Evolutionary conservation across 2,888 invertebrate genomes (phyloP), one percentile per base, ranked within the genome.

Genomic region (Sesia bembeciformis): DNA sequence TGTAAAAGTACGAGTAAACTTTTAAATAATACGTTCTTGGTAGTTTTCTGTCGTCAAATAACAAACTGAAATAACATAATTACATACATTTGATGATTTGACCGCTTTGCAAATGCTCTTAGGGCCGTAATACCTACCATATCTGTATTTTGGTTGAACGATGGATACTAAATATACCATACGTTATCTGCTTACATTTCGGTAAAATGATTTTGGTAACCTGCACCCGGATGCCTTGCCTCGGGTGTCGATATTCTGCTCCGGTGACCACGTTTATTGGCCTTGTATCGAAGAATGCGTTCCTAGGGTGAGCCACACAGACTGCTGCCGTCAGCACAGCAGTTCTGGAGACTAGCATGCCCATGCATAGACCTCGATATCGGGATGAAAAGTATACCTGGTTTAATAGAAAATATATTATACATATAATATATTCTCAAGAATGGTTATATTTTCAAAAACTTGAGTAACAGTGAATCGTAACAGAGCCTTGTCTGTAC

Each of bases 211-310:
- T 60, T 62, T 78, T 81, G 4, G 72, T 70, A 54, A 87, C 85
- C 57, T 81, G 87, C 3, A 87, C 78, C 38, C 84, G 64, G 23
- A 88, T 78, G 43, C 88, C 87, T n/a, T 84, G 66, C 3, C 81
- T 66, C 1, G 76, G 75, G 53, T 88, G 88, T 0, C 88, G 67
- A 68, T 88, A 88, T 0, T 58, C 57, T 39, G 80, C 52, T 0
- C 77, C 82, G 0, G 67, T 53, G 51, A 87, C 67, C 3, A 87
- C 78, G 58, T 77, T 86, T 59, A 88, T 74, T 0, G 85, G 65
- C 0, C 84, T 61, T 0, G 56, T 68, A 64, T 86, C 86, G 3
- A 8, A 63, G 38, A 56, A 0, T 0, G 23, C 3, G 0, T 60
- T 49, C 0, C 52, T 38, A 0, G 81, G 77, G 60, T 66, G 75